Conservation (phyloP, 2,888 invertebrate species). For the Acrocyrtus sp. region DNA sequence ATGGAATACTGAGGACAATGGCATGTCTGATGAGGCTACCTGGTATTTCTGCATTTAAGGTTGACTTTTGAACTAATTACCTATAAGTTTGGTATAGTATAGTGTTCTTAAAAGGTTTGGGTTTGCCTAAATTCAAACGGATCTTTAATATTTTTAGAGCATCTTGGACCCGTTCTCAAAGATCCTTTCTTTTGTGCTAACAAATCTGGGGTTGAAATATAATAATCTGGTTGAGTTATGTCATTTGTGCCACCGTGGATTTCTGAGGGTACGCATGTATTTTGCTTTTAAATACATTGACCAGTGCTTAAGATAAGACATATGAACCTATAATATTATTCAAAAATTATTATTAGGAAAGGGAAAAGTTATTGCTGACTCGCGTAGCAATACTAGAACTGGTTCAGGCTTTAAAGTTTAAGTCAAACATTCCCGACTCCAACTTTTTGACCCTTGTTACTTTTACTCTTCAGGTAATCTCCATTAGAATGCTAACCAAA, state of each 20-base stretch:
- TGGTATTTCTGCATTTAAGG: constrained; percentile 82
- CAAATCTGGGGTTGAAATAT: constrained; percentile 84
- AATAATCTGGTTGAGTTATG: constrained; percentile 86
- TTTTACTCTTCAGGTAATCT: constrained; percentile 79
- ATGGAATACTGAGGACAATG: constrained; percentile 80
- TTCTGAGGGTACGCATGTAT: constrained; percentile 77
- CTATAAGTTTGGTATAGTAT: background rate
- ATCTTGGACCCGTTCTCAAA: constrained; percentile 96
- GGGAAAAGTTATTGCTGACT: constrained; percentile 93
- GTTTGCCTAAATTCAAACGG: background rate
- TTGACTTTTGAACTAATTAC: constrained; percentile 65
- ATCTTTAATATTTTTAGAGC: constrained; percentile 75
- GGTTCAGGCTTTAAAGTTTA: constrained; percentile 95
- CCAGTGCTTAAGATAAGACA: background rate
- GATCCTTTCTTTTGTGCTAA: constrained; percentile 90
- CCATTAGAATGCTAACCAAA: background rate
- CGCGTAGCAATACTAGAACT: constrained; percentile 93
- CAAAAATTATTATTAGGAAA: constrained; percentile 77
- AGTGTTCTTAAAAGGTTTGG: too few species aligned
- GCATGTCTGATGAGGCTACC: constrained; percentile 85
- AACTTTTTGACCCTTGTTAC: constrained; percentile 92
- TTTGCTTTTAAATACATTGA: background rate
- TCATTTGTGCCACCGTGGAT: constrained; percentile 88
- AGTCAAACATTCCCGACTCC: constrained; percentile 91
- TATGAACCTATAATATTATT: background rate